phyloP scores from a whole-genome alignment of 1,140 invertebrate genomes.

The Ceratitis capitata region DNA sequence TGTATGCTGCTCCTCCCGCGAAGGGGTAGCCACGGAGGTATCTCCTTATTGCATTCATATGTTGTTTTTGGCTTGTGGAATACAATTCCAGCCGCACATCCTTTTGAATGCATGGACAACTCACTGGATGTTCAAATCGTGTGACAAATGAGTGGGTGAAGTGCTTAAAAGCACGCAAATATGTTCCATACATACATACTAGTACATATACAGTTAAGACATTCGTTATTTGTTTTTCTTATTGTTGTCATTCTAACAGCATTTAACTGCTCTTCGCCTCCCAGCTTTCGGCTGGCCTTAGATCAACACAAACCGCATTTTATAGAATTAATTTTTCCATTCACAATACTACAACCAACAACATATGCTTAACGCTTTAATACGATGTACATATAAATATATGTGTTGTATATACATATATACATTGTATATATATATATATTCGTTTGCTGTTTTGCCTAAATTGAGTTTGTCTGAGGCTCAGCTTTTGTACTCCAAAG shows the following conservation, averaged over 20 bases:
- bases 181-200: background rate
- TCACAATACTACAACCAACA: background rate
- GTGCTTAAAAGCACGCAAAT: background rate
- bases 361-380: background rate
- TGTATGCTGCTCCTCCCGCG: too few relatives aligned
- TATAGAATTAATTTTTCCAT: background rate
- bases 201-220: background rate
- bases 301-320: background rate
- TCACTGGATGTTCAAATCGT: background rate
- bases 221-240: background rate
- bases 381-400: background rate
- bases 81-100: background rate
- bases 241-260: background rate
- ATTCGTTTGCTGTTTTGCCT: background rate
- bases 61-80: background rate
- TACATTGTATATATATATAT: too few relatives aligned
- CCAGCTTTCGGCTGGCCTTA: too few relatives aligned
- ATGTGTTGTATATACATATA: too few relatives aligned
- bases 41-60: too few relatives aligned
- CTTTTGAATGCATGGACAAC: background rate
- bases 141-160: background rate
- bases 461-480: background rate
- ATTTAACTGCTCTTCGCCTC: too few relatives aligned
- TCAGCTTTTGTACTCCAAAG: background rate
- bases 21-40: too few relatives aligned